Conservation (phyloP, 2,797 vertebrate genomes). For the Podarcis siculus region DNA sequence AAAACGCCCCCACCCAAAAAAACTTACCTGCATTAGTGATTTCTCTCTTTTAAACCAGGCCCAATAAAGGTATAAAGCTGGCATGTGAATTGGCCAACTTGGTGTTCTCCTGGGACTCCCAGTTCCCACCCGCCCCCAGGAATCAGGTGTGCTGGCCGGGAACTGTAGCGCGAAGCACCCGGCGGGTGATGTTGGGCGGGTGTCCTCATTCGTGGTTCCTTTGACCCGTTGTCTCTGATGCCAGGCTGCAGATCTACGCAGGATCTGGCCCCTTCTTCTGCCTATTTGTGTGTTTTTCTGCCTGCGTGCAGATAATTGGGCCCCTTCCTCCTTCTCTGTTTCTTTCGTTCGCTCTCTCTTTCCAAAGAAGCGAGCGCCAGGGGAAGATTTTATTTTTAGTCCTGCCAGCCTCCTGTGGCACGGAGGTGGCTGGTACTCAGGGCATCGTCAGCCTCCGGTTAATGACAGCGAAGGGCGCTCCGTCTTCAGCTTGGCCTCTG, state of each 20-base stretch:
- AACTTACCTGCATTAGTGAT: no score
- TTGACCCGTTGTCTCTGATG: not conserved
- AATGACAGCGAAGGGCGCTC: not conserved
- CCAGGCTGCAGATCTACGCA: not conserved
- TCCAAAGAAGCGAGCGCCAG: not conserved
- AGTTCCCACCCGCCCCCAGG: not conserved
- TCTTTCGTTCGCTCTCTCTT: not conserved
- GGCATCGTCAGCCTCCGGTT: not conserved
- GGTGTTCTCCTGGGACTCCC: no score
- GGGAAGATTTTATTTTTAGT: not conserved
- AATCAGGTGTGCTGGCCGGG: no score
- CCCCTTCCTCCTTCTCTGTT: no score
- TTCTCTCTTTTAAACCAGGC: no score
- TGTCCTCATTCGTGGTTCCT: not conserved
- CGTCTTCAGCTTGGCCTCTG: conserved; percentile 23
- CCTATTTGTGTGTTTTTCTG: no score
- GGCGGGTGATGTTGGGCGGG: not conserved
- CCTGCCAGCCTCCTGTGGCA: not conserved
- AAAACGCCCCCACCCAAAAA: no score
- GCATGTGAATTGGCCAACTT: no score
- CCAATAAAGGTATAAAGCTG: no score
- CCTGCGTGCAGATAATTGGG: not conserved
- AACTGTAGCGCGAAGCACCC: no score
- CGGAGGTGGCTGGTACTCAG: not conserved
- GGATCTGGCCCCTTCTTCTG: not conserved